Evolutionary conservation across 2,888 invertebrate species (phyloP), one percentile per base, ranked within the genome.

Genomic region (Melitaea athalia): DNA sequence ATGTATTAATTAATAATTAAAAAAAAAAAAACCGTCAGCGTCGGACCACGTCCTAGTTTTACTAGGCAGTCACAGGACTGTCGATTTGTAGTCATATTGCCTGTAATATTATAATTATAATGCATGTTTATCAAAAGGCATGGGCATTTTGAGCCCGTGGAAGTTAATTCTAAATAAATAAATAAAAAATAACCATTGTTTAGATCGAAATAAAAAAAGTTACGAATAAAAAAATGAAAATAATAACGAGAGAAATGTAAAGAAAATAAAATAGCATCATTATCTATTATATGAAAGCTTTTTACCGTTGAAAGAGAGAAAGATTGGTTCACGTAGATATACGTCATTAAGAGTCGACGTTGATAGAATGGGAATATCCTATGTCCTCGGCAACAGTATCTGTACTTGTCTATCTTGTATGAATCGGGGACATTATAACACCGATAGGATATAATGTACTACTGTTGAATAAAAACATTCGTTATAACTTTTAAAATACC

Each of bases 311-410:
- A 52, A 61, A 67, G 64, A 72, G 68, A 68, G 69, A 59, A 67
- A 75, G 74, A 78, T 78, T 76, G 78, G 73, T 77, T 78, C 79
- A 78, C 79, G 78, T 77, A n/a, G n/a, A n/a, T n/a, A 76, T 73
- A 76, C 73, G 72, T 77, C 75, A 75, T 77, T 78, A 77, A 72
- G 73, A 62, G 67, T 55, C 53, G 78, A 78, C 79, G 72, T 78
- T 79, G 79, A 80, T 74, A 57, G 75, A 80, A 70, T 69, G 74
- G 59, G 67, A 74, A 74, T 71, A 64, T 72, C 71, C 75, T 75
- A 71, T 70, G 72, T 77, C 76, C 66, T 42, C 38, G 62, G 63
- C 65, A 63, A 47, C 53, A 65, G 66, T 69, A 69, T 69, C 59
- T 65, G 50, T 66, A 63, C 69, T 63, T 52, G 52, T 57, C 57